Evolutionary conservation across 2,797 vertebrate species (phyloP), one percentile per base, ranked within the genome.

Genomic region (Bucorvus abyssinicus): DNA sequence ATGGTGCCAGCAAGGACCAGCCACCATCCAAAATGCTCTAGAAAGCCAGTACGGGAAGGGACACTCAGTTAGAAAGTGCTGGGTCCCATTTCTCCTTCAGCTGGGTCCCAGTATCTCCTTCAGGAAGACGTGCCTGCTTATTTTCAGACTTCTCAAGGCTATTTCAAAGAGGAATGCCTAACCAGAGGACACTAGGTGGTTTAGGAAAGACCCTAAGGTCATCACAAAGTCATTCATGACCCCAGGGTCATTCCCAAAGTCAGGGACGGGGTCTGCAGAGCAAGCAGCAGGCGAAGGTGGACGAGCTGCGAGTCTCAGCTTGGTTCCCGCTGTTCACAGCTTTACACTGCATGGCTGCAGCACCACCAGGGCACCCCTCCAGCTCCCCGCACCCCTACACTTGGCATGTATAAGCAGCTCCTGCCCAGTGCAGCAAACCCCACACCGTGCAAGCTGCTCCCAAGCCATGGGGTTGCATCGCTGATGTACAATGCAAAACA

Each of bases 261-360:
- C 16, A 29, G 4, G 13, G 61, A 55, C 10, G 29, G 57, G 23
- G 34, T 42, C 52, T 29, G 68, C 26, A 90, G 40, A 59, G 38
- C 38, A 40, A 40, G 38, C 38, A 12, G 38, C 38, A 40, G 38
- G 38, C 38, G 38, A 12, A 40, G 38, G 38, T 12, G 24, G 61
- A 21, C 26, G 55, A 82, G 63, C n/a, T 56, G 17, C 2, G 3
- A 47, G 29, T 68, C 17, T 32, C 59, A 16, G 49, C 3, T n/a
- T 50, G 45, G 42, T 6, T 83, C 57, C 44, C 42, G 6, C 32
- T 10, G 27, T 5, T 63, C 60, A 34, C 59, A 61, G 47, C 50
- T 76, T 59, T 50, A 47, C 23, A 3, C 11, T 17, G 0, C 1
- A 0, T 12, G n/a, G 40, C 55, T 80, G 26, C 55, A 1, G 34